Evolutionary conservation across 2,797 vertebrate species (phyloP).

Genomic region (Halcyon smyrnensis): DNA sequence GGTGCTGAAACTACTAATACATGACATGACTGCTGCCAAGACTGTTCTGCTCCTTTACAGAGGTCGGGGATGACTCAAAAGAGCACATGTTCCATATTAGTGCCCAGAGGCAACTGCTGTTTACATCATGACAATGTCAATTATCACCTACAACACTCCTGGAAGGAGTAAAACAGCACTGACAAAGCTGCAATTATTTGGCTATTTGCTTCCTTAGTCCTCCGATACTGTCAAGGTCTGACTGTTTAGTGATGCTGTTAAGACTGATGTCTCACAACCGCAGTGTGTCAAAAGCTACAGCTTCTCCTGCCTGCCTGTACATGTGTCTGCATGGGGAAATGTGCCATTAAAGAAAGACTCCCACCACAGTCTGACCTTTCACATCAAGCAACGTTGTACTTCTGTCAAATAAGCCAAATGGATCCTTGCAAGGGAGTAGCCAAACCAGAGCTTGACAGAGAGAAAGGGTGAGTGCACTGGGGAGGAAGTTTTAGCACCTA

Average conservation of each 20-base stretch:
- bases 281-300: background rate
- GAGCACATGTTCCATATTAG: background rate
- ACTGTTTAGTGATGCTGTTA: background rate
- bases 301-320: background rate
- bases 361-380: fast-evolving
- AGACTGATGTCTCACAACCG: background rate
- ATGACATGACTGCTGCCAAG: background rate
- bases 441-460: background rate
- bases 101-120: background rate
- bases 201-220: background rate
- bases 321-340: fast-evolving
- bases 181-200: conserved; percentile 10
- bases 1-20: background rate
- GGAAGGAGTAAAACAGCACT: background rate
- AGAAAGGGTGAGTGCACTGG: background rate
- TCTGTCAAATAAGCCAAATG: background rate
- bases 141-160: conserved; percentile 29
- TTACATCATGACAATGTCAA: background rate
- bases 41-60: background rate
- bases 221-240: background rate
- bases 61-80: background rate
- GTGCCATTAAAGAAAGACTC: background rate
- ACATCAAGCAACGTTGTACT: background rate
- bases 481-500: background rate
- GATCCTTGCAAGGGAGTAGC: fast-evolving